Evolutionary conservation across 2,113 vertebrate species (phyloP).

Genomic region (Sterna hirundo): DNA sequence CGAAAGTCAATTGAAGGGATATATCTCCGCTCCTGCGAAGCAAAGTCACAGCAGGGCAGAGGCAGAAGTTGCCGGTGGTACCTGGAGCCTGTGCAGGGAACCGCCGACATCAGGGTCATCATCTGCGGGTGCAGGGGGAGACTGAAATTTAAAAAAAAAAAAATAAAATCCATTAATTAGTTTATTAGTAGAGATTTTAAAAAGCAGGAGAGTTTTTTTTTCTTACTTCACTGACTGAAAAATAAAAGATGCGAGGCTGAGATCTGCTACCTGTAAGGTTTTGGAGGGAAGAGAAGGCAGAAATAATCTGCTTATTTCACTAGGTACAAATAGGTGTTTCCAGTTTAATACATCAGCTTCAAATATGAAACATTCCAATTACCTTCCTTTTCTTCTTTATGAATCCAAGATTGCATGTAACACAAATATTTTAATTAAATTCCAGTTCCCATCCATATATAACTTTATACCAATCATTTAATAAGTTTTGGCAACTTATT

Average conservation of each 20-base stretch:
- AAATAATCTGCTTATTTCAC: constrained; percentile 42
- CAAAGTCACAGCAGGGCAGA: neutral
- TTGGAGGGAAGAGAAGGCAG: neutral
- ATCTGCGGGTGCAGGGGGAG: neutral
- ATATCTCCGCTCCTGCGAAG: neutral
- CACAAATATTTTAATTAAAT: neutral
- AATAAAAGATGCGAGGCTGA: neutral
- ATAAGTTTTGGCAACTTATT: neutral
- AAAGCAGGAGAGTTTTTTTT: neutral
- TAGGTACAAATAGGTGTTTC: neutral
- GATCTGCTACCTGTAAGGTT: neutral
- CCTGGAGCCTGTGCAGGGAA: neutral
- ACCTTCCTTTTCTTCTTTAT: neutral
- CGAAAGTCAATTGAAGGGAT: neutral
- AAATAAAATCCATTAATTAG: neutral
- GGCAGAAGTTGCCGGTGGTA: neutral
- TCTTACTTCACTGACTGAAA: neutral
- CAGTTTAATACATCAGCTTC: constrained; percentile 5
- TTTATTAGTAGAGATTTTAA: neutral
- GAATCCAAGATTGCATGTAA: neutral
- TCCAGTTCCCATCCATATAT: neutral
- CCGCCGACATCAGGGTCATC: neutral
- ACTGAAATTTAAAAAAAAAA: neutral
- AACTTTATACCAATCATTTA: neutral
- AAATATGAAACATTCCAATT: neutral